phyloP scores from a whole-genome alignment of 2,888 invertebrate species.

The Neoascia interrupta region DNA sequence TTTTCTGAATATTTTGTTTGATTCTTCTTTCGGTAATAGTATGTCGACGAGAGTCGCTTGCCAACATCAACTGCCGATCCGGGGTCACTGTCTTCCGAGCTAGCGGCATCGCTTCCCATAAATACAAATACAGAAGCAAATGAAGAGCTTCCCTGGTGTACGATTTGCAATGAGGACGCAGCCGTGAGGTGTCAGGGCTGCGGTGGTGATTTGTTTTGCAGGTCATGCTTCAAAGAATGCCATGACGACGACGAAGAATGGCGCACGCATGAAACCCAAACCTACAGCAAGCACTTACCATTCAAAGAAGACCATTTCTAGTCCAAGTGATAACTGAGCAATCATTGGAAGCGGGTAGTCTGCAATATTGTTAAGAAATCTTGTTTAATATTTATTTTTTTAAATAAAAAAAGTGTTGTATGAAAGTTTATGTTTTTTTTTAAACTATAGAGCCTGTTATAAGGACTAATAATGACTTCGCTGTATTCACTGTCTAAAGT shows the following conservation, averaged over 20 bases:
- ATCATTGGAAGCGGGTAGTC: too few species aligned
- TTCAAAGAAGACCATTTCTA: constrained; percentile 78
- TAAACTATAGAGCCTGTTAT: too few species aligned
- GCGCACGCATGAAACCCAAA: constrained; percentile 74
- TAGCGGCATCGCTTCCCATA: constrained; percentile 71
- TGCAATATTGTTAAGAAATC: too few species aligned
- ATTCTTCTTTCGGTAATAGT: constrained; percentile 74
- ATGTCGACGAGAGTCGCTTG: constrained; percentile 81
- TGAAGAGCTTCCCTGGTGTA: constrained; percentile 89
- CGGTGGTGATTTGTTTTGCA: constrained; percentile 89
- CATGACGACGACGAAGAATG: constrained; percentile 84
- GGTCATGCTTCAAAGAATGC: constrained; percentile 86
- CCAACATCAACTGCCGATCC: constrained; percentile 80
- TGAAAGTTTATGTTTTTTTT: too few species aligned
- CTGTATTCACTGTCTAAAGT: too few species aligned
- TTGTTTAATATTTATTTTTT: too few species aligned
- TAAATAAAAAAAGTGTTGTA: too few species aligned
- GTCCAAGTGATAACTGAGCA: too few species aligned
- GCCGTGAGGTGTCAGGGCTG: constrained; percentile 87
- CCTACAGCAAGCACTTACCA: constrained; percentile 75
- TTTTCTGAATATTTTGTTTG: not conserved
- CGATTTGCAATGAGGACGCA: constrained; percentile 92
- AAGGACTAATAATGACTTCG: too few species aligned
- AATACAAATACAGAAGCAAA: constrained; percentile 64
- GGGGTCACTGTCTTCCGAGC: constrained; percentile 74